Evolutionary conservation across 2,113 vertebrate genomes (phyloP), one percentile per base, ranked within the genome.

Genomic region (Cephalopterus ornatus): DNA sequence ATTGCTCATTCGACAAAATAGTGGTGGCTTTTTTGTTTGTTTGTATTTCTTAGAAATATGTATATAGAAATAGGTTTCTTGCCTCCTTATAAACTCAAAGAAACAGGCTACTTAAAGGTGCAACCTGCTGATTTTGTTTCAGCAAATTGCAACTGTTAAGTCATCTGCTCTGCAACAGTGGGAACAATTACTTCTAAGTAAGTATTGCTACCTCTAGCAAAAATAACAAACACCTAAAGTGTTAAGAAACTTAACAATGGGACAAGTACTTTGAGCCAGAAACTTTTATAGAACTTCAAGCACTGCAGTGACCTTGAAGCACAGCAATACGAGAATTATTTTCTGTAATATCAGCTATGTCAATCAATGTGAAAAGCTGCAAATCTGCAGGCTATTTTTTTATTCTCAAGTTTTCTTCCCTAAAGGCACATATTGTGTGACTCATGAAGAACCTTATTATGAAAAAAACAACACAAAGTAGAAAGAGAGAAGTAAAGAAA

Each of bases 1-100:
- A 32, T 53, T 35, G 70, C 8, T 81, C 46, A 62, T 14, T 68
- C 30, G 17, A 55, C 3, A 17, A 67, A 46, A 79, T 15, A 4
- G 14, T 20, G 75, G 17, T 21, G 3, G 1, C 0, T 5, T 28
- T 65, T 78, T 56, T 65, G 8, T 27, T 46, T 28, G 6, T 17
- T 18, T 39, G 56, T n/a, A 24, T 59, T 62, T 62, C 4, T 46
- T 46, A 23, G 33, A 62, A 6, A 11, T 8, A 42, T 3, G 2
- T 37, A 17, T 33, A 26, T 10, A 42, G 47, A 50, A 62, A 61
- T 5, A n/a, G 28, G 39, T 53, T 49, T 84, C 11, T 61, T 89
- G 18, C 26, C 21, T 42, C 46, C 14, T 7, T 12, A 7, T 30
- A 24, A 72, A 21, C 24, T 79, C 30, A 47, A 84, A 88, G 42